These are phyloP conservation scores for Rhagonycha fulva DNA, from an alignment of 2,888 invertebrate species.

Conservation along the genomic window DNA sequence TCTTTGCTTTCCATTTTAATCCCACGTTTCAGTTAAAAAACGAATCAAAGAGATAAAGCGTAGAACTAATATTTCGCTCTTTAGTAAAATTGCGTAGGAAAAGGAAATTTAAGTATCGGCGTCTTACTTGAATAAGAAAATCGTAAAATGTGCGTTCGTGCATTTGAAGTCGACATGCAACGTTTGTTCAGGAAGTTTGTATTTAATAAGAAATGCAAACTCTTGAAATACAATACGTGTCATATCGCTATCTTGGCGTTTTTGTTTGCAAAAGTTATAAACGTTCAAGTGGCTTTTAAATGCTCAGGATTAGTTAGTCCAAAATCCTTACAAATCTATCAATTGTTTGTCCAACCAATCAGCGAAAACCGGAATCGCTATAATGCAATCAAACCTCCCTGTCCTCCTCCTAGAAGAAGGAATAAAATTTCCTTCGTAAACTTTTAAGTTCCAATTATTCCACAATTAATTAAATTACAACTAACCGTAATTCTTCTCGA, in stretches of 20 bases:
- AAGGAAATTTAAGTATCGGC: neutral
- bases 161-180: slow-evolving; percentile 23
- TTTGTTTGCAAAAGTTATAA: slow-evolving; percentile 24
- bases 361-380: neutral
- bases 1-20: slow-evolving; percentile 30
- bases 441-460: neutral
- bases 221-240: slow-evolving; percentile 33
- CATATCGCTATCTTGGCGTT: slow-evolving; percentile 28
- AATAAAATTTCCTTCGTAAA: neutral
- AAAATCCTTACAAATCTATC: neutral
- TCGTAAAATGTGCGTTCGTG: slow-evolving; percentile 29
- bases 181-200: slow-evolving; percentile 29
- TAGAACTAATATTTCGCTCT: neutral
- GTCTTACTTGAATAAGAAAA: slow-evolving; percentile 15
- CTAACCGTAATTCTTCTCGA: neutral
- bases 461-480: neutral
- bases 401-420: neutral
- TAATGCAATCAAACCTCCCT: neutral
- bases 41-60: slow-evolving; percentile 4
- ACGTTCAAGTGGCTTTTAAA: slow-evolving; percentile 7
- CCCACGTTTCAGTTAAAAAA: slow-evolving; percentile 21
- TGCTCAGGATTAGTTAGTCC: neutral
- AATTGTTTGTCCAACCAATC: neutral
- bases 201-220: slow-evolving; percentile 39
- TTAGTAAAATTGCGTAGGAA: neutral